Percentiles rank a stretch among this genome's conserved stretches.
phyloP scores from a whole-genome alignment of 2,113 vertebrate genomes.

The Sula dactylatra region DNA sequence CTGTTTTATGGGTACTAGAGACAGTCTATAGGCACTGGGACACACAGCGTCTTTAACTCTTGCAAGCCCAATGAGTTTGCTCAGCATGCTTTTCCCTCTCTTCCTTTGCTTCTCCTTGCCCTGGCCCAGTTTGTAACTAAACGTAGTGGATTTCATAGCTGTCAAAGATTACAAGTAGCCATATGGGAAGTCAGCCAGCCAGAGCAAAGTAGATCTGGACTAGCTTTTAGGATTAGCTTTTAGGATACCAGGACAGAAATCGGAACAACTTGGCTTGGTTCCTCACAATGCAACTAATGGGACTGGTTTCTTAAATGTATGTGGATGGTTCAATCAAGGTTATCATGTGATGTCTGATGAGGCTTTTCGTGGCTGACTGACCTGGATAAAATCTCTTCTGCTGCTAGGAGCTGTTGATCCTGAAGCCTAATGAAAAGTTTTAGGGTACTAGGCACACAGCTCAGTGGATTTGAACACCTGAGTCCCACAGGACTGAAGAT shows the following conservation, averaged over 20 bases:
- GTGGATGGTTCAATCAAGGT: not conserved
- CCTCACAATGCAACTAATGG: not conserved
- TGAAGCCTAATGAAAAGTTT: not conserved
- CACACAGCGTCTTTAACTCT: constrained; percentile 39
- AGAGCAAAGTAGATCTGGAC: not conserved
- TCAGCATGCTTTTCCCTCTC: not conserved
- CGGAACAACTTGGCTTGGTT: not conserved
- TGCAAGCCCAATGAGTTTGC: not conserved
- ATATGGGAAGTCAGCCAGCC: not conserved
- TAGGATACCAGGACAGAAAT: not conserved
- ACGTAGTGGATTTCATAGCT: not conserved
- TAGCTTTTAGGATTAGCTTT: not conserved
- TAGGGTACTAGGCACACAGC: not conserved
- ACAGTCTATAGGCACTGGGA: not conserved
- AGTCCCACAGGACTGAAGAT: not conserved
- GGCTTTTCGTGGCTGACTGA: not conserved
- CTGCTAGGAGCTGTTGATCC: not conserved
- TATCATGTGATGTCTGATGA: not conserved
- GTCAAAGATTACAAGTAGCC: not conserved
- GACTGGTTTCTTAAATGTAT: not conserved
- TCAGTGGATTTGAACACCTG: not conserved
- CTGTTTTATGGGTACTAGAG: not conserved
- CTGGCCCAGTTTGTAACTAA: not conserved
- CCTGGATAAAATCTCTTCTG: not conserved
- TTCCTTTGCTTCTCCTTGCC: not conserved